Percentiles rank a stretch among this genome's conserved stretches.
Conservation (phyloP, 2,888 invertebrate species). For the Gymnoscelis rufifasciata region DNA sequence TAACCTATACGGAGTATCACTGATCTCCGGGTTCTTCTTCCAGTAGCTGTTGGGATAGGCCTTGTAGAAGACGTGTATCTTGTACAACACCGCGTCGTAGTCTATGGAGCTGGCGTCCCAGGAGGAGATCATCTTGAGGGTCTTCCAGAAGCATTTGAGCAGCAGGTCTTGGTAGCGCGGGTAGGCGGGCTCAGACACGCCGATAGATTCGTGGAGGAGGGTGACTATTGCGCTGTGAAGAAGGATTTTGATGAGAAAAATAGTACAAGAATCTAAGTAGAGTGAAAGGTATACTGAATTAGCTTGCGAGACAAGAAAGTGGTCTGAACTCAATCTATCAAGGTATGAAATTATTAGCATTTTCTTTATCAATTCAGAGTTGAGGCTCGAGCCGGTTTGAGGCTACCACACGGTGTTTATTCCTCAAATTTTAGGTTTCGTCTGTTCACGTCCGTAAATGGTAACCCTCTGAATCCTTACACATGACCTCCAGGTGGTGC, state of each 20-base stretch:
- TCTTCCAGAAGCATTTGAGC: constrained; percentile 97
- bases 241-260: not conserved
- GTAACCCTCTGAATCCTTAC: no score
- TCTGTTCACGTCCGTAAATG: no score
- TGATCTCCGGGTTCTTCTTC: constrained; percentile 85
- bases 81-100: constrained; percentile 87
- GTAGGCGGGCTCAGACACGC: constrained; percentile 77
- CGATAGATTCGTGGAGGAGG: constrained; percentile 91
- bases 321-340: no score
- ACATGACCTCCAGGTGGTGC: no score
- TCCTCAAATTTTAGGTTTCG: no score
- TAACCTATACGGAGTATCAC: constrained; percentile 89
- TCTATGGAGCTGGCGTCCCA: constrained; percentile 87
- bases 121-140: constrained; percentile 90
- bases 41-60: constrained; percentile 92
- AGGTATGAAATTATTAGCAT: no score
- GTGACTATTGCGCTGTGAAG: constrained; percentile 89
- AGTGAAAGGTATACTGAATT: no score
- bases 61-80: constrained; percentile 93
- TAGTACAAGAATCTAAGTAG: not conserved
- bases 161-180: constrained; percentile 89
- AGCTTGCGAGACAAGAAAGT: no score
- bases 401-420: no score
- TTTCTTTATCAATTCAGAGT: no score
- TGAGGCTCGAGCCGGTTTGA: no score